A percentile compares a stretch with the other conserved stretches of the same genome.
These are phyloP conservation scores for Drosophila meridionalis DNA, from an alignment of 2,888 invertebrate genomes.

Conservation along the genomic window DNA sequence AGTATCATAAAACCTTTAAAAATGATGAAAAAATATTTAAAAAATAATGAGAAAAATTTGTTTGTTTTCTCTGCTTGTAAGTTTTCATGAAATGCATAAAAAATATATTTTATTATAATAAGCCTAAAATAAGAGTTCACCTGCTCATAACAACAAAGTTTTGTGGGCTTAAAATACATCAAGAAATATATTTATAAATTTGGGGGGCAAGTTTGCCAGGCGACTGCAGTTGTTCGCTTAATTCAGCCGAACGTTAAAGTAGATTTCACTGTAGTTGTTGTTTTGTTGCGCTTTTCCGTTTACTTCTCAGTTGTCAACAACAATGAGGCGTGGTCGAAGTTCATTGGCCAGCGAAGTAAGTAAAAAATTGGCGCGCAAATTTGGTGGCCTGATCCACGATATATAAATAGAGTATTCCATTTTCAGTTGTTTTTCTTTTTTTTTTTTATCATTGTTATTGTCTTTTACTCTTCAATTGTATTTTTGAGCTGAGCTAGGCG, in stretches of 20 bases:
- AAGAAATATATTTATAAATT: background rate
- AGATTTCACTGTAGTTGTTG: constrained; percentile 7
- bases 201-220: background rate
- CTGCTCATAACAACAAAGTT: background rate
- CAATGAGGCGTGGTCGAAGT: constrained; percentile 34
- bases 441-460: background rate
- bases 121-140: background rate
- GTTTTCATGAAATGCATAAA: background rate
- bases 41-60: background rate
- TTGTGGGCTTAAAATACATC: background rate
- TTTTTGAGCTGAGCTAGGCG: constrained; percentile 30
- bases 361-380: constrained; percentile 68
- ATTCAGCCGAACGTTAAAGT: background rate
- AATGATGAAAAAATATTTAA: background rate
- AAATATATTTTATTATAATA: background rate
- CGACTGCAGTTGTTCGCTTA: background rate
- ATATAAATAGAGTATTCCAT: constrained; percentile 7
- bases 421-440: background rate
- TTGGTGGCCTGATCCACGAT: constrained; percentile 39
- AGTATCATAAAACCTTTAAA: background rate
- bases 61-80: background rate
- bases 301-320: constrained; percentile 5
- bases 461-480: constrained; percentile 12
- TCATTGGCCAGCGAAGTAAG: constrained; percentile 65
- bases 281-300: constrained; percentile 12